Evolutionary conservation across 2,888 invertebrate species (phyloP).

Genomic region (Trichogramma evanescens): DNA sequence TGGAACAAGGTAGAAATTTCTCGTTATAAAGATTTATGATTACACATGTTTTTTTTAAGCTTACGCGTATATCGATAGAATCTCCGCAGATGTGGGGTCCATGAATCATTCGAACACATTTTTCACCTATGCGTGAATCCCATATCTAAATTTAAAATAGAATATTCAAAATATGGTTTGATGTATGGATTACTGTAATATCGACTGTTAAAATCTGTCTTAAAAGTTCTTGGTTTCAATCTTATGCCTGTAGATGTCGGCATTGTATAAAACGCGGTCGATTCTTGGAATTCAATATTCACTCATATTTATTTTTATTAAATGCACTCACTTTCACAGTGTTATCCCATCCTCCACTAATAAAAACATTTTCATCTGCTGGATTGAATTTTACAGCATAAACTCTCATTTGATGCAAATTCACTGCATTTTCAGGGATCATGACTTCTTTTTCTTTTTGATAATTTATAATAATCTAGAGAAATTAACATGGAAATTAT

Average conservation of each 20-base stretch:
- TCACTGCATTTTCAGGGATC: constrained; percentile 26
- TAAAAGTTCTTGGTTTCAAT: constrained; percentile 7
- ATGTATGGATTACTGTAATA: background rate
- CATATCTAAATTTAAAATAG: constrained; percentile 48
- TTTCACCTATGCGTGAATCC: constrained; percentile 52
- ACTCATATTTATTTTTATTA: background rate
- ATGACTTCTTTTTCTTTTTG: constrained; percentile 27
- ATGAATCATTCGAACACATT: constrained; percentile 53
- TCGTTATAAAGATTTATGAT: no score
- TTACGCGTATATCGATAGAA: constrained; percentile 54
- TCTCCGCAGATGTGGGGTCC: constrained; percentile 56
- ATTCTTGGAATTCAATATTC: background rate
- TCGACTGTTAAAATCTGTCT: background rate
- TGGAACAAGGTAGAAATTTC: no score
- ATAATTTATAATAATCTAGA: constrained; percentile 29
- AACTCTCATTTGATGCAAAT: constrained; percentile 39
- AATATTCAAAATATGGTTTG: background rate
- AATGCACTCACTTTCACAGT: constrained; percentile 49
- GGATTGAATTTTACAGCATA: constrained; percentile 50
- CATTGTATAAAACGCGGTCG: background rate
- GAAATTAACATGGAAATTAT: background rate
- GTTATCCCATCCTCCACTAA: constrained; percentile 55
- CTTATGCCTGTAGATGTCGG: background rate
- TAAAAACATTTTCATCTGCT: constrained; percentile 46
- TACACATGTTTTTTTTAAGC: constrained; percentile 23